These are phyloP conservation scores for Poecilia picta DNA, from an alignment of 2,797 vertebrate species.

Conservation along the genomic window DNA sequence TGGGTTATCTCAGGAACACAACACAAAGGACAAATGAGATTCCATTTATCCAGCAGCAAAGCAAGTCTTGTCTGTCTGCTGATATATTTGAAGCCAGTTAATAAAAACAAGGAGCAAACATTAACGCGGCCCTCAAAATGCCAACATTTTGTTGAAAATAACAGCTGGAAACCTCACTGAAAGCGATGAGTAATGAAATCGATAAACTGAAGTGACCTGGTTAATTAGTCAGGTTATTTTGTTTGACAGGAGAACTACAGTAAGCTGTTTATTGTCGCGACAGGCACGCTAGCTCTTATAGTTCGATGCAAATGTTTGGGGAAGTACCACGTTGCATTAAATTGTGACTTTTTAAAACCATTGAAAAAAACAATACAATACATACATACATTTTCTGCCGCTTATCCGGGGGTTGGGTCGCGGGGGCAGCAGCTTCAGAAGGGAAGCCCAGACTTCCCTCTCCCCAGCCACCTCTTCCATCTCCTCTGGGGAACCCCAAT, in stretches of 20 bases:
- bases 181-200: neutral
- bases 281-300: neutral
- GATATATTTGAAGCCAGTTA: neutral
- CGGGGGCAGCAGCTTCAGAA: too few species aligned
- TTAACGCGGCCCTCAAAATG: neutral
- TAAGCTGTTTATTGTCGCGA: neutral
- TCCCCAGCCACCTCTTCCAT: too few species aligned
- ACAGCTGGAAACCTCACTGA: neutral
- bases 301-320: neutral
- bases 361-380: too few species aligned
- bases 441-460: too few species aligned
- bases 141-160: neutral
- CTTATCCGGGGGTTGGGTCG: too few species aligned
- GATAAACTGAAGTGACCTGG: neutral
- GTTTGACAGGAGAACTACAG: neutral
- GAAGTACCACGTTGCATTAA: neutral
- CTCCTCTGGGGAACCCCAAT: too few species aligned
- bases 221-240: neutral
- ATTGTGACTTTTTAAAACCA: neutral
- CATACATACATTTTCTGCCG: too few species aligned
- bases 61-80: neutral
- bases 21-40: conserved; percentile 3
- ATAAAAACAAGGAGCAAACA: neutral
- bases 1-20: conserved; percentile 6
- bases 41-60: conserved; percentile 1